phyloP scores from a whole-genome alignment of 2,797 vertebrate genomes.

The Acomys russatus region DNA sequence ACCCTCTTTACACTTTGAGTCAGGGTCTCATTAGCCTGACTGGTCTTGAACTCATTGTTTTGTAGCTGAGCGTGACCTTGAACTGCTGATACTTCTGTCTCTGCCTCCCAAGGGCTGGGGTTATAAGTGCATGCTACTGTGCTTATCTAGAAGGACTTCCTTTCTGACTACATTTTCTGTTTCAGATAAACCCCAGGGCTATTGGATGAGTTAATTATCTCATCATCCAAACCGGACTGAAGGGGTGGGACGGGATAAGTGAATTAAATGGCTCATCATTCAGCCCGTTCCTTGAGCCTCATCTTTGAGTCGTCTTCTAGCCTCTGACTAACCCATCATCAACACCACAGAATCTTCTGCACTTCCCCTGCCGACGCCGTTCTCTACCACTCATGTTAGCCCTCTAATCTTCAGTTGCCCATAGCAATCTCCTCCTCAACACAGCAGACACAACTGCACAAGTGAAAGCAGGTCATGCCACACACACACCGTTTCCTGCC shows the following conservation, averaged over 20 bases:
- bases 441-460: background rate
- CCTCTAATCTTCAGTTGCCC: background rate
- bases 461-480: background rate
- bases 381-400: background rate
- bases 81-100: background rate
- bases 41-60: background rate
- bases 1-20: background rate
- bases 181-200: background rate
- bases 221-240: background rate
- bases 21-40: background rate
- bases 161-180: background rate
- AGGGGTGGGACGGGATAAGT: background rate
- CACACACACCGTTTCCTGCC: background rate
- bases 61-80: background rate
- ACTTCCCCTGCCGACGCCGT: accelerated
- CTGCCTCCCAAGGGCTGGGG: background rate
- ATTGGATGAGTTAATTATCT: background rate
- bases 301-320: background rate
- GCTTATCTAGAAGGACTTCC: background rate
- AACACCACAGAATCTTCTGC: background rate
- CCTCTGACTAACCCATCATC: background rate
- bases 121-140: background rate
- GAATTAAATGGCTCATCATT: background rate
- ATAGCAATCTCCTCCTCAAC: background rate
- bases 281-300: background rate